A percentile compares a stretch with the other conserved stretches of the same genome.
phyloP scores from a whole-genome alignment of 2,797 vertebrate genomes.

The Lacerta viridis region DNA sequence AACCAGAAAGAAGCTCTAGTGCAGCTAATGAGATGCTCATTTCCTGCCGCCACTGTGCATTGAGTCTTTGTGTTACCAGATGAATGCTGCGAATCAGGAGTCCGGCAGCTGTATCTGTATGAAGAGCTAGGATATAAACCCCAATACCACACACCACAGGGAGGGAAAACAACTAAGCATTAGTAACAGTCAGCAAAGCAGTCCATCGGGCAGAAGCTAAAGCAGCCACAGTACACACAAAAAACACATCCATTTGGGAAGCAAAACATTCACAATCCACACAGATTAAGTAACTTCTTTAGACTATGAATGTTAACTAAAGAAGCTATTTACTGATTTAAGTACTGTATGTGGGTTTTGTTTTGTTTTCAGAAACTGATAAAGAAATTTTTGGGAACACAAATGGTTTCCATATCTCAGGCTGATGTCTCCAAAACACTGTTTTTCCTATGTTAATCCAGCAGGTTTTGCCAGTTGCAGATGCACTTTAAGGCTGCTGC shows the following conservation, averaged over 20 bases:
- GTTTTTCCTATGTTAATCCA: slow-evolving; percentile 6
- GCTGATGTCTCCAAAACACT: not conserved
- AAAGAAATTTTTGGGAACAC: slow-evolving; percentile 16
- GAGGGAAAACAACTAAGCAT: slow-evolving; percentile 90
- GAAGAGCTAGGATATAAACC: slow-evolving; percentile 94
- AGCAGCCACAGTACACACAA: slow-evolving; percentile 81
- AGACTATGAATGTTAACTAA: slow-evolving; percentile 38
- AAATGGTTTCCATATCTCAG: slow-evolving; percentile 18
- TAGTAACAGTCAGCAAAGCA: slow-evolving; percentile 88
- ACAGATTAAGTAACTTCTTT: slow-evolving; percentile 21
- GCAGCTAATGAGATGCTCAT: slow-evolving; percentile 93
- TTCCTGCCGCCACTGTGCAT: slow-evolving; percentile 92
- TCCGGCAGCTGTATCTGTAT: slow-evolving; percentile 97
- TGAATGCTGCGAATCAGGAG: slow-evolving; percentile 97
- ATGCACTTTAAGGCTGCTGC: not conserved
- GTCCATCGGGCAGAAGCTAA: slow-evolving; percentile 78
- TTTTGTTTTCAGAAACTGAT: not conserved
- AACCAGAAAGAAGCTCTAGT: slow-evolving; percentile 92
- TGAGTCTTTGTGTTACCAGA: slow-evolving; percentile 92
- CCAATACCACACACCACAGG: slow-evolving; percentile 90
- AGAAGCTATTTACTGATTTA: slow-evolving; percentile 39
- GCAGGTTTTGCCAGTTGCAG: slow-evolving; percentile 1
- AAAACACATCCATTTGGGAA: slow-evolving; percentile 48
- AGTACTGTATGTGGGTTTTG: not conserved
- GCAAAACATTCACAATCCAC: slow-evolving; percentile 19